Evolutionary conservation across 2,888 invertebrate species (phyloP), one percentile per base, ranked within the genome.

Genomic region (Mallateleia sp.): DNA sequence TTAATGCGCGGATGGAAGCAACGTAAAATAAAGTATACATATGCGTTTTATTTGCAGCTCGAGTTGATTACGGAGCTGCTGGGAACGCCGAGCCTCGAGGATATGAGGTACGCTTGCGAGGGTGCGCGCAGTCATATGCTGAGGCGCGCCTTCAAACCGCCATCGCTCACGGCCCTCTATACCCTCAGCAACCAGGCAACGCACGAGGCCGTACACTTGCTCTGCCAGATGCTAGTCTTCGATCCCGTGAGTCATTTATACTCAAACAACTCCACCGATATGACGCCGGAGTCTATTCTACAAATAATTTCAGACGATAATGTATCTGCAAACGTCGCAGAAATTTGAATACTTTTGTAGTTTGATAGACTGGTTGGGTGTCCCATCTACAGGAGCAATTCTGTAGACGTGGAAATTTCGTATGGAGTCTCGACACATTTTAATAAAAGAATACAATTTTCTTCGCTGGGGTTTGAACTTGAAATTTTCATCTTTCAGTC

Each of bases 101-200:
- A 99, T 95, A 99, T 99, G 99, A 97, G 98, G 93, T 98, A 98
- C 95, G 99, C 99, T 66, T 99, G 99, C 95, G 99, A 99, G 91
- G 99, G 98, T 88, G 99, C 99, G 52, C 97, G 98, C 90, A 97
- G 98, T 28, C 99, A 99, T 95, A 98, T 99, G 97, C 95, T 98
- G 93, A 96, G 98, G 83, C 97, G 97, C 93, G 98, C 97, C 91
- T 98, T 97, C 89, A 98, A 98, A 95, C 98, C 98, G 92, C 98
- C 98, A 89, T 98, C 98, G 92, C 97, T 99, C 93, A 97, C 98
- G 91, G 97, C 98, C 90, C 97, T 99, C 90, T 99, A 99, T 96
- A 98, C 98, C 85, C 97, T 99, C 87, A 98, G 98, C 90, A 97
- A 97, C 90, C 98, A 99, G 95, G 99, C 99, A 93, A 99, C 99